A percentile compares a stretch with the other conserved stretches of the same genome.
Evolutionary conservation across 53 echinoderm and acorn worm species (phyloP).

Genomic region (Apostichopus leukothele): DNA sequence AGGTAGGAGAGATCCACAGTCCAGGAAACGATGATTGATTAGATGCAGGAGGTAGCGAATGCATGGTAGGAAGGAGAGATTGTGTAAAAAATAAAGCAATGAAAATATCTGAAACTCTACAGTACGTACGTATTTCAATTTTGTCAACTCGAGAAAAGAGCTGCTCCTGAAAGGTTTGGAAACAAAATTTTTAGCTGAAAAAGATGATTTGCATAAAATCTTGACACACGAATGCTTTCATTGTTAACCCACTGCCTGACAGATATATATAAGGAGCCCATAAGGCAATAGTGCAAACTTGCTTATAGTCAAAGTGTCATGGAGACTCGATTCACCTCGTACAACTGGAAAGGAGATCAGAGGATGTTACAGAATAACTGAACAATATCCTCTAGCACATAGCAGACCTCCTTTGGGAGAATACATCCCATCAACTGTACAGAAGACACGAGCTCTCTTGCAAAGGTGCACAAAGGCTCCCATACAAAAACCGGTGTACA

Average conservation of each 20-base stretch:
- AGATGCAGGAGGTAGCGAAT: constrained; percentile 34
- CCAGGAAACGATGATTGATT: constrained; percentile 9
- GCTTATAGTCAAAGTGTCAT: too few relatives aligned
- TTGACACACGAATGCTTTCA: neutral
- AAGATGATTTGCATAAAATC: neutral
- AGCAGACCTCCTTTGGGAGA: too few relatives aligned
- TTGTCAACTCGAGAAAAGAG: neutral
- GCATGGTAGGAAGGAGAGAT: constrained; percentile 33
- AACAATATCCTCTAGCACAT: too few relatives aligned
- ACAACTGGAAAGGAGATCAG: too few relatives aligned
- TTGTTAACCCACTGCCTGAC: neutral
- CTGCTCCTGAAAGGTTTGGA: constrained; percentile 6
- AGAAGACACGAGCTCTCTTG: too few relatives aligned
- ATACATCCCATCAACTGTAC: too few relatives aligned
- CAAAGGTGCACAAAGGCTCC: too few relatives aligned
- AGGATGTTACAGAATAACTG: too few relatives aligned
- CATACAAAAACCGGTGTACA: too few relatives aligned
- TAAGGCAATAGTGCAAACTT: too few relatives aligned
- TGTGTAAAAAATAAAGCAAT: constrained; percentile 39
- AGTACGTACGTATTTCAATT: neutral
- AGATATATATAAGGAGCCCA: neutral
- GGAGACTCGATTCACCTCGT: too few relatives aligned
- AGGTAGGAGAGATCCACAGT: neutral
- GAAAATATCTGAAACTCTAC: constrained; percentile 4
- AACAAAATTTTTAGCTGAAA: neutral